Evolutionary conservation across 1,140 invertebrate species (phyloP), one percentile per base, ranked within the genome.

Genomic region (Drosophila jambulina): DNA sequence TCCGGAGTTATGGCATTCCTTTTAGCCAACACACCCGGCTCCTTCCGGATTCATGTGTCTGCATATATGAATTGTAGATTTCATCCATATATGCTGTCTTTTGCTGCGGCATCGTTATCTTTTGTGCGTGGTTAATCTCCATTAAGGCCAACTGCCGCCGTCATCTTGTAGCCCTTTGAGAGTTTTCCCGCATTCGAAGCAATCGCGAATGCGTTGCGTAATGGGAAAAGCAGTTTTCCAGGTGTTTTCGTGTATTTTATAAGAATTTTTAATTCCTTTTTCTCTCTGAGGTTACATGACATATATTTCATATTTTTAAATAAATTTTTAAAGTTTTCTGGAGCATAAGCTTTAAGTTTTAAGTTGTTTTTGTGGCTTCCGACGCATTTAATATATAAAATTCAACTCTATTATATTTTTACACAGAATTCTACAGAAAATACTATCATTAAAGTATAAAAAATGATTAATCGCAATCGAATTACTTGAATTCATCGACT

Each of bases 21-120:
- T 76, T 76, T 40, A 45, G 48, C 48, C 63, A 42, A 46, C 32
- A 61, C 29, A 25, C 32, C 42, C 32, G 32, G 34, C 38, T 38
- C 19, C 38, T 60, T 75, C 45, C 48, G 62, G 48, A 71, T 70
- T 82, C 75, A 75, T 79, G 75, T 23, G 49, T 40, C 38, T 67
- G 78, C 78, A 82, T 70, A 78, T 84, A 63, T 58, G 71, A 70
- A 60, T 78, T 82, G 68, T 38, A 60, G 58, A 70, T 82, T 82
- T 68, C 62, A 78, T 85, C 40, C 34, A 48, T 65, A 38, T 25
- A 59, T n/a, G 17, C 15, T 21, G 21, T 48, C n/a, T 64, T 51
- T 61, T 29, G 45, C 54, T 29, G n/a, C n/a, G 40, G 40, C 23
- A 42, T 59, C 58, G 42, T 42, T 77, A 49, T 65, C 72, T 54